phyloP scores from a whole-genome alignment of 2,797 vertebrate genomes.

The Poeciliopsis paucimaculata region DNA sequence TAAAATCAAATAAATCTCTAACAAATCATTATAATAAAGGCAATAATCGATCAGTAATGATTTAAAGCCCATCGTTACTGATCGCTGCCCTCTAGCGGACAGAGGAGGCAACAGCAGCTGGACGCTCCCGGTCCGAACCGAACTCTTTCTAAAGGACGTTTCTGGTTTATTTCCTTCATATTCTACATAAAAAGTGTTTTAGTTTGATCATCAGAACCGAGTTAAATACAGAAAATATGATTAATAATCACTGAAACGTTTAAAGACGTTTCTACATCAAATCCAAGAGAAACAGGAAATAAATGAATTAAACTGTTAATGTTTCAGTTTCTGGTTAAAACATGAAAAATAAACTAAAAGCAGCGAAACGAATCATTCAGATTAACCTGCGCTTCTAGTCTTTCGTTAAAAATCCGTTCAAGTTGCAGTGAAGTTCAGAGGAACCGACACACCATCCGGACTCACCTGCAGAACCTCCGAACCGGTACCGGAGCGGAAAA shows the following conservation, averaged over 20 bases:
- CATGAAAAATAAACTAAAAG: not conserved
- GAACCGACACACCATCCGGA: not conserved
- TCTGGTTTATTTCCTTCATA: not conserved
- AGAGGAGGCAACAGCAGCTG: not conserved
- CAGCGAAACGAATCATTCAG: not conserved
- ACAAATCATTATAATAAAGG: not conserved
- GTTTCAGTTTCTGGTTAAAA: not conserved
- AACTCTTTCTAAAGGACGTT: not conserved
- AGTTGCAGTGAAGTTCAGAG: slow-evolving; percentile 34
- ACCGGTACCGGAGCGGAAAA: not conserved
- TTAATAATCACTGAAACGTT: not conserved
- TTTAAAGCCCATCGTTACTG: not conserved
- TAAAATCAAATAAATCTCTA: not conserved
- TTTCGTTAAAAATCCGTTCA: not conserved
- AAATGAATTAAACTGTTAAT: not conserved
- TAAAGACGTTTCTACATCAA: not conserved
- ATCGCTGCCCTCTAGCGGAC: slow-evolving; percentile 40
- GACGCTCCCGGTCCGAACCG: not conserved
- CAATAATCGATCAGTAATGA: too few species aligned
- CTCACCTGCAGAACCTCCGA: slow-evolving; percentile 1
- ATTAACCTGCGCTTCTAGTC: not conserved
- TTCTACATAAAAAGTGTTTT: not conserved
- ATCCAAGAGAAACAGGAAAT: not conserved
- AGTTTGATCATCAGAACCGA: not conserved
- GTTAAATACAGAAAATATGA: not conserved